Evolutionary conservation across 1,140 invertebrate species (phyloP).

Genomic region (Drosophila nigromelanica): DNA sequence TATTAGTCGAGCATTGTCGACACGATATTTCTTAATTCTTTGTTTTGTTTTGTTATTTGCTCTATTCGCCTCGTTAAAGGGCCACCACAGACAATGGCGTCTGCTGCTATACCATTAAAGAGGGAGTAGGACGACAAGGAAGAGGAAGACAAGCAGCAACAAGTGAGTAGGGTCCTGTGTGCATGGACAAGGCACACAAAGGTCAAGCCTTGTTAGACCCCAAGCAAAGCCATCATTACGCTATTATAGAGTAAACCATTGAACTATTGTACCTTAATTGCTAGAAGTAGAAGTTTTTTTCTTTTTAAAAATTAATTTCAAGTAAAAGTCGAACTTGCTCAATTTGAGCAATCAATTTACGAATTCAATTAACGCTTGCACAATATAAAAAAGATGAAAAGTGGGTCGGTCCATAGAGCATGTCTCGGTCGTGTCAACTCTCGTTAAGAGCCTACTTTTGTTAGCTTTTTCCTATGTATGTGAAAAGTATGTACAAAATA

Average conservation of each 20-base stretch:
- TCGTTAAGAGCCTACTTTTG: not conserved
- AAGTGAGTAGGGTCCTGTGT: constrained; percentile 13
- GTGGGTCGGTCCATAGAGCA: not conserved
- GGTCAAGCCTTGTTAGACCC: constrained; percentile 21
- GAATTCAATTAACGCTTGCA: too few relatives aligned
- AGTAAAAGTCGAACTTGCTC: too few relatives aligned
- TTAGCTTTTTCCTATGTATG: not conserved
- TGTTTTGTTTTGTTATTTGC: constrained; percentile 22
- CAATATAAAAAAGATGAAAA: too few relatives aligned
- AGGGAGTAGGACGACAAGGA: too few relatives aligned
- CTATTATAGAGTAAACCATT: not conserved
- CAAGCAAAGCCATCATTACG: constrained; percentile 2
- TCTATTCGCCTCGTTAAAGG: constrained; percentile 11
- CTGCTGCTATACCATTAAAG: not conserved
- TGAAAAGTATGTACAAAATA: not conserved
- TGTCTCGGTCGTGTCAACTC: not conserved
- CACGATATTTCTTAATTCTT: constrained; percentile 2
- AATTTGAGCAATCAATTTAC: too few relatives aligned
- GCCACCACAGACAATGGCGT: constrained; percentile 17
- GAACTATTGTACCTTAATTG: not conserved
- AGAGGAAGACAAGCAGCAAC: constrained; percentile 8
- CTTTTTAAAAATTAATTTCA: not conserved
- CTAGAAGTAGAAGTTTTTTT: not conserved
- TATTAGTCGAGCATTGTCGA: not conserved
- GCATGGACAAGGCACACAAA: constrained; percentile 8